These are phyloP conservation scores for Philantomba maxwellii DNA, from an alignment of 2,113 vertebrate genomes.

Conservation along the genomic window DNA sequence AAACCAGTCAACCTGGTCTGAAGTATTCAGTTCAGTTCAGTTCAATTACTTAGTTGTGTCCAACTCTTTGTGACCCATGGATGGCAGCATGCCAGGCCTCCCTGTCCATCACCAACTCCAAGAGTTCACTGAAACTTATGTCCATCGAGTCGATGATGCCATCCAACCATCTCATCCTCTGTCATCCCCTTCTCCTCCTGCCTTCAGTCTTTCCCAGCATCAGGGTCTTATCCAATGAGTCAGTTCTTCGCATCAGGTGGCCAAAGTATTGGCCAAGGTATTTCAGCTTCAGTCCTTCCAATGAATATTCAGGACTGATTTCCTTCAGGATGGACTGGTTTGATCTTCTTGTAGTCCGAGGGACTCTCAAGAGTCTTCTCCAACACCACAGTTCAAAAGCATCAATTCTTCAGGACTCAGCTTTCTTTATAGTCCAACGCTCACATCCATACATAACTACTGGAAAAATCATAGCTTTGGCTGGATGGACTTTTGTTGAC, in stretches of 20 bases:
- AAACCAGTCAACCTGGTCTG: neutral
- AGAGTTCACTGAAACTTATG: neutral
- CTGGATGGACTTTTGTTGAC: neutral
- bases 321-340: neutral
- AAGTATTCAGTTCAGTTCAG: neutral
- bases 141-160: neutral
- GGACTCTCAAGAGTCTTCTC: neutral
- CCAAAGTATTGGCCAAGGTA: neutral
- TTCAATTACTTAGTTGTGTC: neutral
- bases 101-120: neutral
- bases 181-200: neutral
- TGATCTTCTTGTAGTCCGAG: neutral
- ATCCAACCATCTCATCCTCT: neutral
- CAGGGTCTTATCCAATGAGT: neutral
- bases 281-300: neutral
- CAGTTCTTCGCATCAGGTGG: neutral
- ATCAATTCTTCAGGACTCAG: neutral
- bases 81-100: neutral
- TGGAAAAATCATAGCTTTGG: neutral
- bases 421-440: neutral
- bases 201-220: neutral
- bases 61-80: neutral
- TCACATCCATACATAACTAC: neutral
- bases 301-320: neutral
- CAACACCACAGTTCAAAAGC: neutral